Base-by-base conservation (phyloP, 2,888 invertebrate species). In the Caradrina clavipalpis region DNA sequence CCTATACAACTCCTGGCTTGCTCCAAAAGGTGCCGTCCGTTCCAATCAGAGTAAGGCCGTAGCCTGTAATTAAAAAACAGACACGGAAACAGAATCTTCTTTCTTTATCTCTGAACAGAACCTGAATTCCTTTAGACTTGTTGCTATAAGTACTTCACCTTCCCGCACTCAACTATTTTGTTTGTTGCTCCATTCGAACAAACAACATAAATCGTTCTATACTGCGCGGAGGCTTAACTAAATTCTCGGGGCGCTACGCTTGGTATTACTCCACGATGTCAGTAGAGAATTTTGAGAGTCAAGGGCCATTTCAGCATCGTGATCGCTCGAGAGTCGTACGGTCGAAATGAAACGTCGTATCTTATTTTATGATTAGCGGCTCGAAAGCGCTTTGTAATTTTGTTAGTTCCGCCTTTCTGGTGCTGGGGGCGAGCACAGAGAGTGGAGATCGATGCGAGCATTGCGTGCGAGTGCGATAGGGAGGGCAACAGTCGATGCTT, bases 351-450 rank as follows among this genome's bases (percentile, higher is more conserved):
- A 96, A 96, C 96, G 96, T 95, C 96, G 96, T 96, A 95, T 96
- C 96, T 96, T 96, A 96, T 96, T 95, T 95, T 95, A 95, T 96
- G 96, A 96, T 96, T 96, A 96, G 96, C 95, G 96, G 96, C 96
- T 95, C 95, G 95, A 95, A 95, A 95, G 95, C 95, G 95, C 96
- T 95, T 94, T 95, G 96, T 96, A 95, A 96, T 96, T 95, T 95
- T 95, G 96, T 96, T 96, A 95, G 96, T 96, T 96, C 96, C 96
- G 96, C 96, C 96, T 95, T 96, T 96, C 95, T 95, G 96, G 95
- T 95, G 95, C 96, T 95, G 95, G 95, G 95, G 95, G 95, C 95
- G 95, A 95, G 92, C 91, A 91, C 94, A 89, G 91, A 91, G 94
- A 94, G 94, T 93, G 91, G 94, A 95, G 96, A 96, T 96, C 96